Conservation (phyloP, 2,888 invertebrate genomes). For the Andrena haemorrhoa region DNA sequence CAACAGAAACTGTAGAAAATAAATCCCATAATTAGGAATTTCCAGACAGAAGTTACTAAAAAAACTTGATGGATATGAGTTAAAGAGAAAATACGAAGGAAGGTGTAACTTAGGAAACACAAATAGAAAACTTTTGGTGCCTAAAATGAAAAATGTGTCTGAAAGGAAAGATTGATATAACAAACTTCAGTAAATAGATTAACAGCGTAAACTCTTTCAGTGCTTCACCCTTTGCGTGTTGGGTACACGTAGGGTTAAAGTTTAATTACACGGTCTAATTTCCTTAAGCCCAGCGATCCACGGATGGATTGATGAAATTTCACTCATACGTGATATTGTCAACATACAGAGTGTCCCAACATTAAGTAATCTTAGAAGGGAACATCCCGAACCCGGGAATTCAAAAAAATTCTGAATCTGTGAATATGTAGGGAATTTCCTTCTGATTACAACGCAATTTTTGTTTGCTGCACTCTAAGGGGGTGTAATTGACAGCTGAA, state of each 20-base stretch:
- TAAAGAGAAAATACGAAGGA: slow-evolving; percentile 9
- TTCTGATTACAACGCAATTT: too few species aligned
- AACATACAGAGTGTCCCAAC: slow-evolving; percentile 11
- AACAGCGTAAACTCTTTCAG: slow-evolving; percentile 67
- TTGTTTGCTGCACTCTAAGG: too few species aligned
- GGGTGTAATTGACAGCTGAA: too few species aligned
- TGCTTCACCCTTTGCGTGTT: slow-evolving; percentile 47
- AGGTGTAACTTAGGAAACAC: slow-evolving; percentile 19
- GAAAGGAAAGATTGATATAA: slow-evolving; percentile 70
- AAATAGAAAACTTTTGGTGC: slow-evolving; percentile 60
- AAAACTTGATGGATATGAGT: slow-evolving; percentile 14
- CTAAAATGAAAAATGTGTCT: slow-evolving; percentile 60
- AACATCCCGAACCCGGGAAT: too few species aligned
- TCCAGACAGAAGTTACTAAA: neutral
- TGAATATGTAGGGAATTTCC: too few species aligned
- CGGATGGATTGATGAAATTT: slow-evolving; percentile 68
- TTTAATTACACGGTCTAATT: slow-evolving; percentile 72
- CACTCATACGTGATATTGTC: slow-evolving; percentile 29
- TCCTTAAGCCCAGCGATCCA: slow-evolving; percentile 67
- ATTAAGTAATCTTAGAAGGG: too few species aligned
- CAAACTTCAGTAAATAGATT: slow-evolving; percentile 73
- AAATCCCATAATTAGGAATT: too few species aligned
- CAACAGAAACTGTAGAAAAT: neutral
- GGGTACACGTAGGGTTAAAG: slow-evolving; percentile 67
- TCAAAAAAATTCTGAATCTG: too few species aligned